phyloP scores from a whole-genome alignment of 2,888 invertebrate genomes.

The Amaurobius ferox region DNA sequence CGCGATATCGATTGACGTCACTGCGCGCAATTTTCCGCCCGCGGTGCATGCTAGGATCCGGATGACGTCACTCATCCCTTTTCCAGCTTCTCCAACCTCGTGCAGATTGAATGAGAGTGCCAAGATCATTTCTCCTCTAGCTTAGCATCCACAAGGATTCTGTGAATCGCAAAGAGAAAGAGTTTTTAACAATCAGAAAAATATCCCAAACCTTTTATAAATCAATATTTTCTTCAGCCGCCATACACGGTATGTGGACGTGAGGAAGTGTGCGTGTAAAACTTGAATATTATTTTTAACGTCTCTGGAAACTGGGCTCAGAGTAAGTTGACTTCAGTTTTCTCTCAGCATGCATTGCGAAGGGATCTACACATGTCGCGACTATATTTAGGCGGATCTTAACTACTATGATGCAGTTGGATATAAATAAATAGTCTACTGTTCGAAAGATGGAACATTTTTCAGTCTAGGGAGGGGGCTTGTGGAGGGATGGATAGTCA shows the following conservation, averaged over 20 bases:
- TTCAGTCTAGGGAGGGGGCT: too few relatives aligned
- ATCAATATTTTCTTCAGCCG: not conserved
- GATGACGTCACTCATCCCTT: conserved; percentile 24
- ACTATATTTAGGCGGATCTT: not conserved
- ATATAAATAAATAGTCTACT: not conserved
- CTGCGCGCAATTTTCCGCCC: conserved; percentile 34
- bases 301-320: not conserved
- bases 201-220: not conserved
- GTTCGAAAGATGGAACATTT: too few relatives aligned
- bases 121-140: conserved; percentile 14
- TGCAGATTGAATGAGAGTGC: conserved; percentile 34
- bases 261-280: not conserved
- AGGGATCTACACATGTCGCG: not conserved
- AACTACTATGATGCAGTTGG: not conserved
- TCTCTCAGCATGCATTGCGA: not conserved
- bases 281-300: not conserved
- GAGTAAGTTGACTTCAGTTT: not conserved
- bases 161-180: not conserved
- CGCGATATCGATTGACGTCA: conserved; percentile 67
- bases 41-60: conserved; percentile 22
- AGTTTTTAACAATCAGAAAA: not conserved
- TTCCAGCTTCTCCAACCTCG: conserved; percentile 35
- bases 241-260: not conserved
- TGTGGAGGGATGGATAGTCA: too few relatives aligned
- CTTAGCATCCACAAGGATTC: not conserved